Evolutionary conservation across 2,113 vertebrate species (phyloP), one percentile per base, ranked within the genome.

Genomic region (Tragulus kanchil): DNA sequence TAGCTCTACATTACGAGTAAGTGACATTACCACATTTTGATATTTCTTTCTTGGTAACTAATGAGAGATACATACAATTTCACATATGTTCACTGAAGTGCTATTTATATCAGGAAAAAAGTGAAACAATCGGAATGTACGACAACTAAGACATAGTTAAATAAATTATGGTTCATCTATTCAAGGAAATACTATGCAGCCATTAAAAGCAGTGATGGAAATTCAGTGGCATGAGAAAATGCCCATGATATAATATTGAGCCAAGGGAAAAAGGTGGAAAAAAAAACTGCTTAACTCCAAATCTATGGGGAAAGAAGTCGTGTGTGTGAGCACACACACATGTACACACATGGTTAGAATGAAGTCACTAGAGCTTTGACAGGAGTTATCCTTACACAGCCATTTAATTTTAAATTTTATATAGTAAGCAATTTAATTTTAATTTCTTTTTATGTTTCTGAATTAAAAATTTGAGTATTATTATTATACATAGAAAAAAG

Each of bases 241-340:
- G 69, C 52, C 79, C 14, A 21, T 23, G 26, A 61, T 42, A 42
- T 28, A 81, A 93, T 50, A 42, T 0, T 83, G 58, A 25, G 26
- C n/a, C 0, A 2, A 42, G 13, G n/a, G 6, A 6, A 36, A 36
- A 59, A 16, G 3, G 0, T 50, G 42, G 25, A 67, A 8, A 69
- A 36, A 42, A 36, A 56, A 42, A 12, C 45, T 42, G 25, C 69
- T 96, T 90, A 21, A 86, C 28, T 84, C 15, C 19, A 26, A 67
- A 78, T 90, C 19, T 84, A 13, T 87, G 17, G 71, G 90, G 48
- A 95, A 77, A 64, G 21, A 83, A 79, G 58, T 62, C 36, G n/a
- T 65, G 54, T 54, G 3, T 16, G 5, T 21, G 21, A 11, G 26
- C 75, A 62, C 42, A 86, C 23, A 45, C 13, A 65, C 4, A 73